Conservation (phyloP, 2,797 vertebrate species). For the Danio jaintianensis region DNA sequence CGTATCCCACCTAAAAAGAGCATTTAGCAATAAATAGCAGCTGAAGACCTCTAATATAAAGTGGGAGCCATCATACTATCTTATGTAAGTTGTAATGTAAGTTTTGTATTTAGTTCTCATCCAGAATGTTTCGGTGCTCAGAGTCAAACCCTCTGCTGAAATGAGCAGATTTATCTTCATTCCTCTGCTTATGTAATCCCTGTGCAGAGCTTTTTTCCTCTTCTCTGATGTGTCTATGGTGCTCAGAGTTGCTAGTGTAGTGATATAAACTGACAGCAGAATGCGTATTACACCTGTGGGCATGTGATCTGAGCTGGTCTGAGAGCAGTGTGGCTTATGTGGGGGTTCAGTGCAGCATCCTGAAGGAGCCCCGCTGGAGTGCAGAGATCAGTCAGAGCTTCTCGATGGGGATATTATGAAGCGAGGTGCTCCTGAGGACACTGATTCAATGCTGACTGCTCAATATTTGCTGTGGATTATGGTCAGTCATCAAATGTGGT, state of each 20-base stretch:
- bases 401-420: neutral
- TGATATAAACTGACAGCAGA: neutral
- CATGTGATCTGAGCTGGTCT: neutral
- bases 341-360: neutral
- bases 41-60: too few relatives aligned
- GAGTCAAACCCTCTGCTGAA: neutral
- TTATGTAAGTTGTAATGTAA: neutral
- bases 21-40: too few relatives aligned
- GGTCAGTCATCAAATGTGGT: neutral
- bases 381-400: neutral
- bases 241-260: neutral
- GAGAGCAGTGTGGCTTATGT: neutral
- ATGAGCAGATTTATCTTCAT: neutral
- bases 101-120: neutral
- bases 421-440: neutral
- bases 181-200: neutral
- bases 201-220: neutral
- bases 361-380: neutral
- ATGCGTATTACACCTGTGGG: neutral
- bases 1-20: too few relatives aligned
- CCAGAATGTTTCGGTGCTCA: neutral
- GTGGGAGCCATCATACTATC: neutral
- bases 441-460: slow-evolving; percentile 24
- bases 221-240: neutral
- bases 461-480: neutral